phyloP scores from a whole-genome alignment of 2,797 vertebrate genomes.

The Momotus momota region DNA sequence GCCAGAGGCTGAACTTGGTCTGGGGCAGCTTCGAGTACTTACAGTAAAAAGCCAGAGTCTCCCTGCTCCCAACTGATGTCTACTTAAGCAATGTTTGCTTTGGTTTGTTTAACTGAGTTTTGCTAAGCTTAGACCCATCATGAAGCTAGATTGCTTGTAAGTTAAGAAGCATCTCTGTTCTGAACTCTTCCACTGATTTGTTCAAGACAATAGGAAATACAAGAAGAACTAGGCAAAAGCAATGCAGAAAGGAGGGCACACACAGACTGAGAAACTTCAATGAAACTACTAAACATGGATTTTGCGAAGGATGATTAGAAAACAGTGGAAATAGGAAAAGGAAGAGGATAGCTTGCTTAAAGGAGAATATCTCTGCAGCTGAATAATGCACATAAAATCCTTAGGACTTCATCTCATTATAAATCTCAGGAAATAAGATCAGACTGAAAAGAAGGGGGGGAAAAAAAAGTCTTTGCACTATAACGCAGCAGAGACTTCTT shows the following conservation, averaged over 20 bases:
- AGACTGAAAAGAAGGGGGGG: background rate
- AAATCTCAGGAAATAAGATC: background rate
- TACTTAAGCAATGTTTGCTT: background rate
- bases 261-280: rapidly evolving
- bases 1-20: background rate
- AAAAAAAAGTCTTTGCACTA: background rate
- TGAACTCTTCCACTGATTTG: background rate
- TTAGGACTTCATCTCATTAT: background rate
- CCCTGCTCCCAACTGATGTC: rapidly evolving
- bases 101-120: background rate
- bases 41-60: background rate
- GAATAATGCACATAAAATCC: background rate
- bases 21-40: background rate
- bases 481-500: rapidly evolving
- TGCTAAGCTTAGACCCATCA: background rate
- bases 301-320: background rate
- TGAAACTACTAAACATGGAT: background rate
- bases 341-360: background rate
- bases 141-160: background rate
- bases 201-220: background rate
- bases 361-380: background rate
- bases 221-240: background rate
- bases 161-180: background rate
- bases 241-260: background rate
- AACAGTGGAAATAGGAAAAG: background rate